Percentiles rank a stretch among this genome's conserved stretches.
Conservation (phyloP, 2,113 vertebrate species). For the Antechinus stuartii region DNA sequence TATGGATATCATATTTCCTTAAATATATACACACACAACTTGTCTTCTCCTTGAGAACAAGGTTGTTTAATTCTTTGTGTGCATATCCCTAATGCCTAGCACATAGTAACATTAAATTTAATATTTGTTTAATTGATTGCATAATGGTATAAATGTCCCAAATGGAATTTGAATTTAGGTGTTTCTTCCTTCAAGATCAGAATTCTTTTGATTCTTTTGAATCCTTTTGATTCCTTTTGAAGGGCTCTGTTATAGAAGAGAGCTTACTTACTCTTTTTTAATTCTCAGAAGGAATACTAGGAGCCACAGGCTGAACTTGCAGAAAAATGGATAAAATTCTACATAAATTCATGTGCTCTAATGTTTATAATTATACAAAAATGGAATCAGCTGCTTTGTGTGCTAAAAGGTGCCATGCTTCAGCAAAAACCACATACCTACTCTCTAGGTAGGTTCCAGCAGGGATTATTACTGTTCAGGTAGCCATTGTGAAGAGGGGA, state of each 20-base stretch:
- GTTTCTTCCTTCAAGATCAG: background rate
- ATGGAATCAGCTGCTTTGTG: background rate
- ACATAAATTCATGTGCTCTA: background rate
- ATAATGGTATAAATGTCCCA: background rate
- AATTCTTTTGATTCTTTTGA: too few species aligned
- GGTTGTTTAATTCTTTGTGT: background rate
- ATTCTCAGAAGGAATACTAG: background rate
- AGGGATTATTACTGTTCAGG: background rate
- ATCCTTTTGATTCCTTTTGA: background rate
- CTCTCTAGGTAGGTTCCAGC: background rate
- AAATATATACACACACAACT: background rate
- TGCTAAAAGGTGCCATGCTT: background rate
- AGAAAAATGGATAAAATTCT: background rate
- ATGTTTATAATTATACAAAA: background rate
- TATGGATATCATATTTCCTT: too few species aligned
- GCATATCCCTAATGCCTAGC: background rate
- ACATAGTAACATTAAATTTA: background rate
- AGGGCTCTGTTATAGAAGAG: background rate
- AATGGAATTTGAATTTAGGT: background rate
- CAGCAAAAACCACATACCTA: background rate
- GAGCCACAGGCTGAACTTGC: background rate
- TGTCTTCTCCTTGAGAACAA: background rate
- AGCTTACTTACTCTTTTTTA: background rate
- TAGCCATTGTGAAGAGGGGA: background rate
- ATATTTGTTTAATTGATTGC: background rate